Evolutionary conservation across 2,797 vertebrate species (phyloP).

Genomic region (Chromis chromis): DNA sequence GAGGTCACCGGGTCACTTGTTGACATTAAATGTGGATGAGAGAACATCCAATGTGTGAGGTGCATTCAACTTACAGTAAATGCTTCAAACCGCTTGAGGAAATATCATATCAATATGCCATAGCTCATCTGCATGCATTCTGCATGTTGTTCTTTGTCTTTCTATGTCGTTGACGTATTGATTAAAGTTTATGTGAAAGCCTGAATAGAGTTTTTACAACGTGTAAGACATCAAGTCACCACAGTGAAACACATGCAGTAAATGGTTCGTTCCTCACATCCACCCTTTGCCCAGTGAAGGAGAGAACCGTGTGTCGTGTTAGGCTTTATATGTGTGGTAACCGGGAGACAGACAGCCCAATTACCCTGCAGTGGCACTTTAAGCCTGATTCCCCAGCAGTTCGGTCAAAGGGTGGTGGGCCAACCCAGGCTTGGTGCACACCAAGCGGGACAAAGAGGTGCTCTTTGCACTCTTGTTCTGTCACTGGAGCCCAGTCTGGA

Average conservation of each 20-base stretch:
- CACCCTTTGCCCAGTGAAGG: constrained; percentile 10
- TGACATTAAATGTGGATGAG: constrained; percentile 61
- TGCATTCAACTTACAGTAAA: constrained; percentile 26
- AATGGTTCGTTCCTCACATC: constrained; percentile 1
- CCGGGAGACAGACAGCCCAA: constrained; percentile 75
- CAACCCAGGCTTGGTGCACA: constrained; percentile 48
- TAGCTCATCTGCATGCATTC: neutral
- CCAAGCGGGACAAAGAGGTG: constrained; percentile 45
- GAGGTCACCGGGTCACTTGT: constrained; percentile 62
- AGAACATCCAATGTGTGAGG: constrained; percentile 37
- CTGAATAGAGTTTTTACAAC: neutral
- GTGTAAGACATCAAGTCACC: neutral
- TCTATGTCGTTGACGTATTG: neutral
- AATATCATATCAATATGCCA: constrained; percentile 6
- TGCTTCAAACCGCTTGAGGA: constrained; percentile 6
- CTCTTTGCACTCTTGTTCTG: constrained; percentile 66
- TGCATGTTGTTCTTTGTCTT: neutral
- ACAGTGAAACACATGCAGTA: constrained; percentile 4
- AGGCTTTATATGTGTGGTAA: constrained; percentile 37
- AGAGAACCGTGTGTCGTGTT: constrained; percentile 24
- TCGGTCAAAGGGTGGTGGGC: constrained; percentile 62
- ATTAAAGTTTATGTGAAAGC: constrained; percentile 4
- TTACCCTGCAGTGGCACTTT: constrained; percentile 73
- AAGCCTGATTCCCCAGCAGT: constrained; percentile 59
- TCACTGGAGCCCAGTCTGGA: constrained; percentile 57